Evolutionary conservation across 1,140 invertebrate genomes (phyloP), one percentile per base, ranked within the genome.

Genomic region (Papilio dardanus): DNA sequence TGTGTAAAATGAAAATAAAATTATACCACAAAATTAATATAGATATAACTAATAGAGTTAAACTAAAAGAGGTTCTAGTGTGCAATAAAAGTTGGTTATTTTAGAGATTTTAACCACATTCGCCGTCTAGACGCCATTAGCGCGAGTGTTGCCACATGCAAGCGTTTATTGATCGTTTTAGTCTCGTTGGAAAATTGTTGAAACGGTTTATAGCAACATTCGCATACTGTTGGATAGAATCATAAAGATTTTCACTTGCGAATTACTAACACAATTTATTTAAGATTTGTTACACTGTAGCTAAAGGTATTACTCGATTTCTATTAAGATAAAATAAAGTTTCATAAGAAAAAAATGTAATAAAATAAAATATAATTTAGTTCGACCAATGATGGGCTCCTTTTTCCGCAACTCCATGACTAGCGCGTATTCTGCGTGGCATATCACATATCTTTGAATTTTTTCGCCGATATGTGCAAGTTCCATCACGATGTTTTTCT

Each of bases 181-280:
- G 24, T 62, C 50, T 62, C 24, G 24, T 62, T 62, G 54, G 54
- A 28, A 62, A 28, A 62, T 62, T 62, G 54, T 62, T 62, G 24
- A 62, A 62, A 62, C 54, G 54, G 21, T 62, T 62, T 30, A 62
- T 62, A 62, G 54, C 54, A 62, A 62, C 54, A 62, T 62, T 62
- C 54, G 24, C 54, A 5, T 16, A 30, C 24, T 0, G 24, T 62
- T 62, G 21, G 46, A 50, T 50, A 62, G 54, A 62, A 28, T 30
- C 54, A 62, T 62, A 30, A 30, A 62, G 54, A 30, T 62, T 62
- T 62, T 16, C 24, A 62, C 12, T 62, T 62, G 28, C 8, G 21
- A 62, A 16, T 10, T 12, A 28, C 24, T 4, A 62, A 62, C 24
- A 62, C 24, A 62, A 28, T 62, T 54, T 30, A 28, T 28, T 62